These are phyloP conservation scores for Morelia viridis DNA, from an alignment of 2,797 vertebrate genomes.

Conservation along the genomic window DNA sequence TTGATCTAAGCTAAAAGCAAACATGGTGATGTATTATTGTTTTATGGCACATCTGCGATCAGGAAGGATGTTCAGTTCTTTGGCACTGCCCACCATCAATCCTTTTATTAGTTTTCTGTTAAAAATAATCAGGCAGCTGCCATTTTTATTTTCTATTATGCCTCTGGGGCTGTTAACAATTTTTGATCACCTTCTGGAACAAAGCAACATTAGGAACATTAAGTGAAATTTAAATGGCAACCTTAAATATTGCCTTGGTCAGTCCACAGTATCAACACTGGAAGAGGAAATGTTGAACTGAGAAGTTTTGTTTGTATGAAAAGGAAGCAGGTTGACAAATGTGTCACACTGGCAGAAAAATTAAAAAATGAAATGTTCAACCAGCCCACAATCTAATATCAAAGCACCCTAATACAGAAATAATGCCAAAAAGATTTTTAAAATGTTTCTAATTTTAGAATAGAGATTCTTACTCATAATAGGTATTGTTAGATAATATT, in stretches of 20 bases:
- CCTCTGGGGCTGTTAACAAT: not conserved
- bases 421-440: not conserved
- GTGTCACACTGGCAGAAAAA: not conserved
- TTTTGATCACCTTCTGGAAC: not conserved
- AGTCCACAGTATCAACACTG: not conserved
- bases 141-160: not conserved
- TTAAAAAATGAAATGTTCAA: not conserved
- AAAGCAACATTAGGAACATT: too few relatives aligned
- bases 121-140: not conserved
- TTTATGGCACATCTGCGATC: not conserved
- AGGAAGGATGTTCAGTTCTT: not conserved
- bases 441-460: not conserved
- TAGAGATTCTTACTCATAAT: not conserved
- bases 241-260: not conserved
- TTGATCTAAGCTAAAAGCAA: not conserved
- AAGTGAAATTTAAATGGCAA: not conserved
- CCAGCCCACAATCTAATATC: not conserved
- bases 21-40: not conserved
- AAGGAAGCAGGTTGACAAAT: not conserved
- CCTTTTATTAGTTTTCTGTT: not conserved
- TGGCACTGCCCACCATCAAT: not conserved
- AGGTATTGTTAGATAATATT: not conserved
- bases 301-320: not conserved
- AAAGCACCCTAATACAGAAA: not conserved
- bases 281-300: not conserved